phyloP scores from a whole-genome alignment of 2,888 invertebrate species.

The Panopea generosa region DNA sequence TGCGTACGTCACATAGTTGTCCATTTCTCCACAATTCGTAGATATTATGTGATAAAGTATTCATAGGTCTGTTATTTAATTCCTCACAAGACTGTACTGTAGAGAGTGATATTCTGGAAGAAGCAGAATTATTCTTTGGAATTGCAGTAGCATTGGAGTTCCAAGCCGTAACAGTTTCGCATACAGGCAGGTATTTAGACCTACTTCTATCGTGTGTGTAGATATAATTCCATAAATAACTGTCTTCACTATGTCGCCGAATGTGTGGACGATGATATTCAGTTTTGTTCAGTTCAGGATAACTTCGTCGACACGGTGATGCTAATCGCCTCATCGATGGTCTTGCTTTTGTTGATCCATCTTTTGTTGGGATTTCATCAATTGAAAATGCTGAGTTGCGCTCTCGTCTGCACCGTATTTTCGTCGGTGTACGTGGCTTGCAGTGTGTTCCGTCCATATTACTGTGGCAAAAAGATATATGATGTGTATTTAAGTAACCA shows the following conservation, averaged over 20 bases:
- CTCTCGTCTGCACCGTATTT: slow-evolving; percentile 58
- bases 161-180: too few relatives aligned
- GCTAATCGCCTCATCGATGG: too few relatives aligned
- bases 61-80: not conserved
- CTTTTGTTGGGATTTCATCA: slow-evolving; percentile 63
- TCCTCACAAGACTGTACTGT: too few relatives aligned
- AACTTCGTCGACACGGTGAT: not conserved
- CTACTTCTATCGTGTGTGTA: too few relatives aligned
- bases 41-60: slow-evolving; percentile 50
- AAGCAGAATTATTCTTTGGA: slow-evolving; percentile 10
- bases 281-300: not conserved
- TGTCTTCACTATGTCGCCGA: slow-evolving; percentile 1
- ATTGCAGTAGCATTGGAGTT: too few relatives aligned
- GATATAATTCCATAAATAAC: not conserved
- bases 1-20: slow-evolving; percentile 70
- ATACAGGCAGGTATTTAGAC: too few relatives aligned
- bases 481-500: too few relatives aligned
- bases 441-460: not conserved
- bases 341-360: slow-evolving; percentile 16
- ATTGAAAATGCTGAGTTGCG: slow-evolving; percentile 1
- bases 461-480: too few relatives aligned
- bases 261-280: not conserved
- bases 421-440: slow-evolving; percentile 55
- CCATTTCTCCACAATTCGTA: slow-evolving; percentile 67
- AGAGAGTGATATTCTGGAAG: too few relatives aligned